A percentile compares a stretch with the other conserved stretches of the same genome.
Evolutionary conservation across 2,888 invertebrate genomes (phyloP).

Genomic region (Brachylomia viminalis): DNA sequence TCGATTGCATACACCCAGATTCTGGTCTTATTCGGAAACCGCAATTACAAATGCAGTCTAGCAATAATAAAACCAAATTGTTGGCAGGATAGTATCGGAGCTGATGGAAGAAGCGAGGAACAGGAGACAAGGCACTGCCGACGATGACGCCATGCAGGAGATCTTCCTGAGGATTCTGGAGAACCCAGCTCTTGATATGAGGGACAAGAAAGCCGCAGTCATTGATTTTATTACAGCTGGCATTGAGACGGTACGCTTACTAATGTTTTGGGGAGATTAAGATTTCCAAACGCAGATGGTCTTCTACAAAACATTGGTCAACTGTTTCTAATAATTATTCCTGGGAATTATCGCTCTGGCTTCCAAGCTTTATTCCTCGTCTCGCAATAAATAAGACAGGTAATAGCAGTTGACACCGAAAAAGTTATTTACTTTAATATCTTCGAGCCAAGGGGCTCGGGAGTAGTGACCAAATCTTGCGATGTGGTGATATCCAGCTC

Average conservation of each 20-base stretch:
- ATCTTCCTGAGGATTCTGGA: conserved; percentile 94
- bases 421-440: not conserved
- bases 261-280: not conserved
- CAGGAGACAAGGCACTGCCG: conserved; percentile 89
- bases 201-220: conserved; percentile 96
- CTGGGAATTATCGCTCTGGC: conserved; percentile 5
- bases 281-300: not conserved
- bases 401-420: not conserved
- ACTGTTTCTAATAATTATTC: not conserved
- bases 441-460: not conserved
- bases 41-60: conserved; percentile 11
- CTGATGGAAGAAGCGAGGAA: conserved; percentile 93
- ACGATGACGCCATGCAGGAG: conserved; percentile 91
- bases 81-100: conserved; percentile 93
- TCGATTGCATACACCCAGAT: not conserved
- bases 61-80: conserved; percentile 59
- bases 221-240: conserved; percentile 97
- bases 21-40: not conserved
- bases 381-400: not conserved
- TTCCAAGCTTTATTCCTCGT: not conserved
- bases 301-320: not conserved
- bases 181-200: conserved; percentile 93
- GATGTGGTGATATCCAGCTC: not conserved
- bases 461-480: not conserved
- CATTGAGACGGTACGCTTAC: conserved; percentile 93